A percentile compares a stretch with the other conserved stretches of the same genome.
These are phyloP conservation scores for Nomada goodeniana DNA, from an alignment of 2,888 invertebrate species.

Conservation along the genomic window DNA sequence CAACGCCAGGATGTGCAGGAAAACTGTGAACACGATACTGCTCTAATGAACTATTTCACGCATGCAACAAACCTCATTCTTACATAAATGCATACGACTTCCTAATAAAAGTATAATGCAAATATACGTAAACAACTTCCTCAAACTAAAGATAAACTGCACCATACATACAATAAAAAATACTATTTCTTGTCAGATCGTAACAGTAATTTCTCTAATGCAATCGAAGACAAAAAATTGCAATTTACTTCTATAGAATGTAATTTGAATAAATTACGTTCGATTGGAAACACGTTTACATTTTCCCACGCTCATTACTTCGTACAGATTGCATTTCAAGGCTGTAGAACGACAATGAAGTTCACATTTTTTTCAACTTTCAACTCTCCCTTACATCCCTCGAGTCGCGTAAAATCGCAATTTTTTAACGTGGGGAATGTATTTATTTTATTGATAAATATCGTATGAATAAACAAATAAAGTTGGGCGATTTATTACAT, in stretches of 20 bases:
- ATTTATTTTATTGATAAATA: background rate
- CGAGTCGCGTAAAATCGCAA: background rate
- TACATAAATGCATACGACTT: background rate
- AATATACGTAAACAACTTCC: background rate
- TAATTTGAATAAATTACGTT: background rate
- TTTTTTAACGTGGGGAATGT: background rate
- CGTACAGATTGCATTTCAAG: background rate
- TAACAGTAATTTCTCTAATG: background rate
- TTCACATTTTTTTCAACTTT: slow-evolving; percentile 39
- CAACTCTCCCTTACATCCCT: slow-evolving; percentile 26
- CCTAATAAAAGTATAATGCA: background rate
- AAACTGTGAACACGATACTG: slow-evolving; percentile 46
- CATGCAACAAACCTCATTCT: background rate
- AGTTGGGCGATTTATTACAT: background rate
- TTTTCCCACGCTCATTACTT: background rate
- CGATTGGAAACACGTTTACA: background rate
- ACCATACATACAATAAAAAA: background rate
- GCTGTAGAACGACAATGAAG: slow-evolving; percentile 10
- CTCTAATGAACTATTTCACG: slow-evolving; percentile 37
- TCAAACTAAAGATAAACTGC: background rate
- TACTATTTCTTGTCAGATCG: background rate
- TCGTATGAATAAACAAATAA: background rate
- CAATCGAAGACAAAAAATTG: background rate
- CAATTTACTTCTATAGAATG: background rate
- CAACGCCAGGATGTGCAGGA: slow-evolving; percentile 73